These are phyloP conservation scores for Anolis apletophallus DNA, from an alignment of 2,797 vertebrate species.

Conservation along the genomic window DNA sequence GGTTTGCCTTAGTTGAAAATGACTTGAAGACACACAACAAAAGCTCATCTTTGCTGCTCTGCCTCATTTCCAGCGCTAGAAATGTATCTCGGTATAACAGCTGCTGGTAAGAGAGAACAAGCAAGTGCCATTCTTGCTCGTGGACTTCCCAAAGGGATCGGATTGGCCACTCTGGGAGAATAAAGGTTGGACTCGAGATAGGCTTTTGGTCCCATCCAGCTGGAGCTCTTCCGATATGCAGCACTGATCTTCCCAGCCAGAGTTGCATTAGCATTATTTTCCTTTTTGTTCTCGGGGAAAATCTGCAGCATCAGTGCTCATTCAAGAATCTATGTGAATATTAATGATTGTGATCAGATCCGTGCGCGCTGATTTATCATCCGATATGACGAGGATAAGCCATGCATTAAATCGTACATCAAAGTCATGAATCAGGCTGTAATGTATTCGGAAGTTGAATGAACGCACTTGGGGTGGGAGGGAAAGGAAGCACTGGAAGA, in stretches of 20 bases:
- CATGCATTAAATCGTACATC: neutral
- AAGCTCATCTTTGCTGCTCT: neutral
- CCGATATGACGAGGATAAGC: neutral
- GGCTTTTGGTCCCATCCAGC: neutral
- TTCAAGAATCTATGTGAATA: neutral
- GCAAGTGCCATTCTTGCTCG: neutral
- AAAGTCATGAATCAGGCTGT: neutral
- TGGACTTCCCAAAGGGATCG: neutral
- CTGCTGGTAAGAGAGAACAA: neutral
- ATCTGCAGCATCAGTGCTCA: neutral
- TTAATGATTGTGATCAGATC: neutral
- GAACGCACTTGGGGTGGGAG: neutral
- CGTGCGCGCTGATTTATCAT: neutral
- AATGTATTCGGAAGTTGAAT: neutral
- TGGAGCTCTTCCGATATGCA: neutral
- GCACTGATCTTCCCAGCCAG: neutral
- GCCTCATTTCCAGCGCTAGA: neutral
- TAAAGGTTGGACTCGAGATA: neutral
- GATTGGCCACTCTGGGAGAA: neutral
- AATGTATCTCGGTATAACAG: neutral
- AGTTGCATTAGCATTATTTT: neutral
- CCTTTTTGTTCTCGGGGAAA: neutral
- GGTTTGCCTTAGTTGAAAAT: too few relatives aligned
- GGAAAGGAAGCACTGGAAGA: neutral
- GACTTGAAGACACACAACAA: neutral